Evolutionary conservation across 92 coral and sea anemone species (phyloP).

Genomic region (Palythoa caribaeorum): DNA sequence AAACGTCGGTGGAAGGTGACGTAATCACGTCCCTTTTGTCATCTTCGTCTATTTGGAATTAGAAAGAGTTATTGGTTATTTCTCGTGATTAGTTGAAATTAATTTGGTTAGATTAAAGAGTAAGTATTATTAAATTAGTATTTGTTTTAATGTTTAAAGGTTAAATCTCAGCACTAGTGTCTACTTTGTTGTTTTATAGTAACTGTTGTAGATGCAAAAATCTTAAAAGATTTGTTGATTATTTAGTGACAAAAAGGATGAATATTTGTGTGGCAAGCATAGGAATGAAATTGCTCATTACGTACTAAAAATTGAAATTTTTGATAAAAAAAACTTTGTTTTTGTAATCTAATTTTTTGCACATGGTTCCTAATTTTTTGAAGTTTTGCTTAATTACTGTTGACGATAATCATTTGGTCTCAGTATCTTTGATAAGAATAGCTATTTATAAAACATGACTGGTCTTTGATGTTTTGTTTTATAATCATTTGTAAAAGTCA

Average conservation of each 20-base stretch:
- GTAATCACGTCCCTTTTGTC: conserved; percentile 42
- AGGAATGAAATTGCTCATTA: too few relatives aligned
- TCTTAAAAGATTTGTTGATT: too few relatives aligned
- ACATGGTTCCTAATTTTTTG: neutral
- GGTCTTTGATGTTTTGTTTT: conserved; percentile 3
- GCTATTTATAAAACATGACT: conserved; percentile 23
- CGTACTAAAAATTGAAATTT: too few relatives aligned
- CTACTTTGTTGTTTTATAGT: too few relatives aligned
- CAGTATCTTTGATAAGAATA: neutral
- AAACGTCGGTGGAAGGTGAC: conserved; percentile 30
- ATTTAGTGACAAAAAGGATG: too few relatives aligned
- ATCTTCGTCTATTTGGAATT: conserved; percentile 36
- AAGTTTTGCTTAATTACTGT: neutral
- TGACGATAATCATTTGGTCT: neutral
- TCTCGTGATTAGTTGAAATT: neutral
- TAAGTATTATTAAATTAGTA: too few relatives aligned
- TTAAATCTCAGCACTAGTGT: neutral
- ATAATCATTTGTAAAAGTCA: neutral
- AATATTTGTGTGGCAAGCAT: too few relatives aligned
- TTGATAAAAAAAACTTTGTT: neutral
- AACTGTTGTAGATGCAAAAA: too few relatives aligned
- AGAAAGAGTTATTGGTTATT: conserved; percentile 3
- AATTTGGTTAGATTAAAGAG: neutral
- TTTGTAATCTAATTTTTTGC: neutral
- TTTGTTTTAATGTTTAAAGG: neutral